Evolutionary conservation across 2,797 vertebrate genomes (phyloP), one percentile per base, ranked within the genome.

Genomic region (Cheirogaleus major): DNA sequence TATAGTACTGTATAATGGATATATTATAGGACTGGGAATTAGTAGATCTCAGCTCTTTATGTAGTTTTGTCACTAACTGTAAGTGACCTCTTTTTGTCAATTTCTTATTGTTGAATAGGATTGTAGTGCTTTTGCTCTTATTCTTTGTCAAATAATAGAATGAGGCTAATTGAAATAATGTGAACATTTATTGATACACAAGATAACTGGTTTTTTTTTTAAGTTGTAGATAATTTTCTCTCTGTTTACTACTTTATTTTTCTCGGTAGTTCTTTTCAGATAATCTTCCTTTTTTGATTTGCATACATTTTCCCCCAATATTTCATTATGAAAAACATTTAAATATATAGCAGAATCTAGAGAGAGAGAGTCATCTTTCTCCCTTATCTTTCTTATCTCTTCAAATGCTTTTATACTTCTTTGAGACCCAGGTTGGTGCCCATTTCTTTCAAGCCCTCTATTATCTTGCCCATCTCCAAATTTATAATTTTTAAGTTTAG

Each of bases 281-380:
- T 88, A 63, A 32, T 30, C 78, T 82, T 41, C n/a, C 15, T 75
- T 86, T 87, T 92, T 86, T 67, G 20, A 75, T 43, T 89, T 87
- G 41, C 18, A 70, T 84, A 38, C 12, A 84, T 72, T 83, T 93
- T 30, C 30, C 25, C 32, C 17, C 15, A 87, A 12, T 83, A 84
- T 96, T 84, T 97, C 43, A 91, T 67, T 94, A 25, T 78, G 72
- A 81, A 87, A 89, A 73, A 83, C 32, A 43, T 78, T 76, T 88
- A 80, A 87, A 45, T 67, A 43, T 88, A 78, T 57, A 55, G 45
- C 45, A 90, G 52, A 75, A 84, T 38, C 63, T 59, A 79, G 35
- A 48, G 55, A 78, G 55, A 78, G 63, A 76, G 25, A 32, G 55
- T 91, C 32, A 43, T 89, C 50, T 82, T 72, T 78, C 22, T 45